Base-by-base conservation (phyloP, 2,888 invertebrate species). In the Noctua pronuba region DNA sequence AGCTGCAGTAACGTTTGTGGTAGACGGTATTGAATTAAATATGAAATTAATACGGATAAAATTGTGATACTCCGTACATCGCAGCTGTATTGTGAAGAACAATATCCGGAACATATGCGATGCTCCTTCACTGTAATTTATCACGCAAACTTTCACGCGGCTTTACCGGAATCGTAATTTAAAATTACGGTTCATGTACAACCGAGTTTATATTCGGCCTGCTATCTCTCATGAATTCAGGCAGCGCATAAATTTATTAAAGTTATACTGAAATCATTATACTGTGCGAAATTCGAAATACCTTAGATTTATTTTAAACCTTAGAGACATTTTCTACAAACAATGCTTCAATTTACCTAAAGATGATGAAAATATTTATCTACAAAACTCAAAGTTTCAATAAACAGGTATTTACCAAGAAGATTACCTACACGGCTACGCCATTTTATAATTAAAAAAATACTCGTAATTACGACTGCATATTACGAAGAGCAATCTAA, bases 181-280 rank as follows among this genome's bases (percentile, higher is more conserved):
- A 66, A 87, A 87, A 87, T 85, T 78, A 85, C 62, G 69, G 60
- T 72, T 77, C 66, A 35, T 75, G 73, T 68, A 74, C 64, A 73
- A 38, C 74, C 24, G 74, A 79, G 64, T 86, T 81, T 73, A 73
- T 73, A 62, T 49, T 49, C 46, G 28, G 75, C 58, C 65, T 76
- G 79, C n/a, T 60, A 82, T 73, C 60, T 79, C 71, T 79, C 77
- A 82, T 46, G 62, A 69, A 76, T 71, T 58, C 31, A 35, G 72
- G 78, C 65, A 21, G 71, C 31, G 11, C 52, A 69, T 70, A 75
- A 82, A 65, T 77, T 80, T 66, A 73, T 73, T 52, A 46, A n/a
- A 72, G 41, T 64, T 31, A 60, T 69, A 35, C 62, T 46, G 72
- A 78, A 35, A 62, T 70, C 44, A 41, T 67, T 67, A 68, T 35